Percentiles rank a stretch among this genome's conserved stretches.
Evolutionary conservation across 2,888 invertebrate genomes (phyloP).

Genomic region (Gisinianus flammeolus): DNA sequence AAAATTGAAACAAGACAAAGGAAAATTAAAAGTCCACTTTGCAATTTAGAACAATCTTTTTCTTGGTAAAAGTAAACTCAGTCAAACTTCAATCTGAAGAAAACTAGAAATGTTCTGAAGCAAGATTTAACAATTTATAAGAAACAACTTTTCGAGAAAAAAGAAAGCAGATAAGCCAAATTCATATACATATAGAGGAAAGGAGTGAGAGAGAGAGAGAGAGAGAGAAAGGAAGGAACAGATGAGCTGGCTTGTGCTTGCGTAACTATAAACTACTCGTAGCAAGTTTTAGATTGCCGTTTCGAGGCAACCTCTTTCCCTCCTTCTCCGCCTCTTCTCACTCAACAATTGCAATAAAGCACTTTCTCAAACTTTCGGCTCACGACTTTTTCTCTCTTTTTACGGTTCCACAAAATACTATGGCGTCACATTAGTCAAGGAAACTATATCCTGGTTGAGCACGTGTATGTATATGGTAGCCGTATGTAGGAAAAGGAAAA

Average conservation of each 20-base stretch:
- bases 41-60: neutral
- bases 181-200: neutral
- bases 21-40: neutral
- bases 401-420: neutral
- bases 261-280: too few species aligned
- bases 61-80: neutral
- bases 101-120: neutral
- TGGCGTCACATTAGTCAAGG: neutral
- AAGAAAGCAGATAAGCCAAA: neutral
- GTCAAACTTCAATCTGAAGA: neutral
- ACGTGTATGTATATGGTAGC: too few species aligned
- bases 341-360: neutral
- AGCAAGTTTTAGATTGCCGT: neutral
- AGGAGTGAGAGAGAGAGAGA: neutral
- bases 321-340: neutral
- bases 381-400: slow-evolving; percentile 7
- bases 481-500: too few species aligned
- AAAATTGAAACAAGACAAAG: neutral
- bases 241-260: neutral
- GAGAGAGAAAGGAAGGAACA: neutral
- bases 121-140: neutral
- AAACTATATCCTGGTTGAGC: neutral
- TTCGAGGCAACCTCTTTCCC: neutral
- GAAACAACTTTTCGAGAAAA: neutral
- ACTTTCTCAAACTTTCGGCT: slow-evolving; percentile 3